Percentiles rank a stretch among this genome's conserved stretches.
These are phyloP conservation scores for Hemithea aestivaria DNA, from an alignment of 2,888 invertebrate species.

Conservation along the genomic window DNA sequence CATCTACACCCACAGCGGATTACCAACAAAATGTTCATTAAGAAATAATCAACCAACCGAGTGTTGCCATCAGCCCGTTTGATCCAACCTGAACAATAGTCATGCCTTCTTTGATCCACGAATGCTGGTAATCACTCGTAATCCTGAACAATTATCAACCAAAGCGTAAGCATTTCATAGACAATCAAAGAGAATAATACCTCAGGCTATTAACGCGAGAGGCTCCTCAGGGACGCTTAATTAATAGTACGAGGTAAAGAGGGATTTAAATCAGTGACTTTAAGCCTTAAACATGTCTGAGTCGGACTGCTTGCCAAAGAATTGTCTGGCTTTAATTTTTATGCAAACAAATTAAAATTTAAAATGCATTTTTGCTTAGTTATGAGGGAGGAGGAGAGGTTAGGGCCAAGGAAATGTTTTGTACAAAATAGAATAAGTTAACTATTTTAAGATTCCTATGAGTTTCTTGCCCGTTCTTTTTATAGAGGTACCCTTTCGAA, in stretches of 20 bases:
- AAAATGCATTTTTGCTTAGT: no score
- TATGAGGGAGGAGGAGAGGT: no score
- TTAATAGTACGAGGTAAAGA: conserved; percentile 47
- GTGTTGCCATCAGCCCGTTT: conserved; percentile 15
- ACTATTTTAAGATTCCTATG: no score
- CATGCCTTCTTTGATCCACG: conserved; percentile 22
- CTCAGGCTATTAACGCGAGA: conserved; percentile 58
- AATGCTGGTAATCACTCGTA: conserved; percentile 36
- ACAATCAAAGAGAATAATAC: conserved; percentile 68
- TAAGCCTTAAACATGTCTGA: conserved; percentile 21
- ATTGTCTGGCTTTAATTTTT: no score
- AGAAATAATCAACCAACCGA: no score
- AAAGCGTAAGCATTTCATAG: conserved; percentile 51
- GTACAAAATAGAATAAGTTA: no score
- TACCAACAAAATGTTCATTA: conserved; percentile 1
- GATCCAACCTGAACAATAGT: conserved; percentile 22
- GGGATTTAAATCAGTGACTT: conserved; percentile 28
- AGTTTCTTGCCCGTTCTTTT: no score
- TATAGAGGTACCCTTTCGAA: no score
- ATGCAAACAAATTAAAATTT: no score
- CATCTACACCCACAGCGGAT: not conserved
- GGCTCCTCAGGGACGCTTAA: conserved; percentile 51
- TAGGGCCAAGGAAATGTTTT: no score
- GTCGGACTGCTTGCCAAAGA: conserved; percentile 10
- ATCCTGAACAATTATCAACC: conserved; percentile 52